Percentiles rank a stretch among this genome's conserved stretches.
These are phyloP conservation scores for Lithobius niger DNA, from an alignment of 1,140 invertebrate species.

Conservation along the genomic window DNA sequence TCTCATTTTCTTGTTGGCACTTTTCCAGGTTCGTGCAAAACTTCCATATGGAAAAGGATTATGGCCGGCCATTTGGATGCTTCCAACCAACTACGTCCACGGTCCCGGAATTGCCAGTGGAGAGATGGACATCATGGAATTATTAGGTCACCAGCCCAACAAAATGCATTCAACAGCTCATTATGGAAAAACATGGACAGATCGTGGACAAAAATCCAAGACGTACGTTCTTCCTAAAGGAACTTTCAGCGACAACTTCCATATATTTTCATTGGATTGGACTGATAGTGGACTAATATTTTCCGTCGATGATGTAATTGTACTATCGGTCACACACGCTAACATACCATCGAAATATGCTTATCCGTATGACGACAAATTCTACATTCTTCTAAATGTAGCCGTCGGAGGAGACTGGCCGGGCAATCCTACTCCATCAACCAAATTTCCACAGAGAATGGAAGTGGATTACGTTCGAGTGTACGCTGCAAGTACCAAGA, in stretches of 20 bases:
- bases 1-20: too few species aligned
- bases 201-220: background rate
- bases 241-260: constrained; percentile 20
- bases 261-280: constrained; percentile 27
- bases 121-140: constrained; percentile 17
- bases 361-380: constrained; percentile 13
- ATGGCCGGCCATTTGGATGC: constrained; percentile 16
- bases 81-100: background rate
- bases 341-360: background rate
- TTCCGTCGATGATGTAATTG: constrained; percentile 7
- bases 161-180: constrained; percentile 8
- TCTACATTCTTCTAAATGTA: constrained; percentile 15
- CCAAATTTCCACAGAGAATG: constrained; percentile 5
- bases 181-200: constrained; percentile 1
- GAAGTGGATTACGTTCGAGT: constrained; percentile 15
- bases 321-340: background rate
- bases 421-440: background rate
- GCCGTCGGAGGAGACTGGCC: constrained; percentile 13
- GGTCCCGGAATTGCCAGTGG: constrained; percentile 11
- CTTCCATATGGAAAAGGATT: constrained; percentile 11
- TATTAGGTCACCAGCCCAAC: constrained; percentile 7
- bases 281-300: constrained; percentile 22
- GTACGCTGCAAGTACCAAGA: too few species aligned
- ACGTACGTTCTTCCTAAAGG: background rate
- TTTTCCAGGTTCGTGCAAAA: constrained; percentile 13